Base-by-base conservation (phyloP, 2,797 vertebrate species). In the Rhabdomys pumilio region DNA sequence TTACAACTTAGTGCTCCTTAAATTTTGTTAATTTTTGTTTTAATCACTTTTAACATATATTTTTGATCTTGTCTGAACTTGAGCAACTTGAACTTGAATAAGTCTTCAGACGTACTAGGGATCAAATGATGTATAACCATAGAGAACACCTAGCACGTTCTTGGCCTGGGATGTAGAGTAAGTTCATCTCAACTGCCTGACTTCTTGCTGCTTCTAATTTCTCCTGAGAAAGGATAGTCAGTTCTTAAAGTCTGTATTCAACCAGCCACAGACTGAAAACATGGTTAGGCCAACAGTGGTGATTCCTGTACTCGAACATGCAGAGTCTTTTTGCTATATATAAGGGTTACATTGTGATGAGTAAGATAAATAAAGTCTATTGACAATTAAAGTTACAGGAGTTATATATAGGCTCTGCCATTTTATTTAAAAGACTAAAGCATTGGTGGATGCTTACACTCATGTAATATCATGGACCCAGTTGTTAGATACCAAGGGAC, bases 21-120 rank as follows among this genome's bases (percentile, higher is more conserved):
- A 90, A 67, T 67, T 92, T 84, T 81, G 79, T 72, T 90, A 26
- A 53, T 89, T 53, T 92, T 94, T 88, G 26, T 96, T 91, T 92
- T 90, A 34, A 90, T 95, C 22, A 38, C 47, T 86, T 86, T 96
- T 96, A 85, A 41, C 11, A 29, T 84, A 2, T 95, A 34, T 94
- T 85, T 67, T 92, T 77, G 44, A 59, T 31, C 47, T 26, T 91
- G 0, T 89, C 38, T 65, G n/a, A 79, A 50, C 41, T 82, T 95
- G 50, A 95, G 83, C n/a, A 92, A 9, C 47, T 50, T 50, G 47
- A 50, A 50, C 47, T 50, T 50, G 47, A 50, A 50, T 50, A 50
- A 50, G 47, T 50, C 47, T 50, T n/a, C 44, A 94, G 61, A 44
- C 26, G 79, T 79, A 41, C 73, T 82, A 89, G 63, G 13, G 41